Conservation (phyloP, 2,888 invertebrate species). For the Epiblema foenella region DNA sequence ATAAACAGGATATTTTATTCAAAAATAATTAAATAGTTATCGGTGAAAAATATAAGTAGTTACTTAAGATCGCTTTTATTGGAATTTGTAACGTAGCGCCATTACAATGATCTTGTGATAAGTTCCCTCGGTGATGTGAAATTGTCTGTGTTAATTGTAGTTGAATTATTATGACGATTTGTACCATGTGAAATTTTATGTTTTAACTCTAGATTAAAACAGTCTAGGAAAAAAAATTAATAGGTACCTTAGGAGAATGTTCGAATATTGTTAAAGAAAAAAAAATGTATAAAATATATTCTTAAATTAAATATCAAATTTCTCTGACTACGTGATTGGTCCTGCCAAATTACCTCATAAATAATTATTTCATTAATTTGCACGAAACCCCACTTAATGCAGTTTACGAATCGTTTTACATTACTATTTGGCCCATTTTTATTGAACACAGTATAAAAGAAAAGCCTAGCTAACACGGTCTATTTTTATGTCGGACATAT, state of each 20-base stretch:
- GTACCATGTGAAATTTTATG: background rate
- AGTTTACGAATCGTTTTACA: background rate
- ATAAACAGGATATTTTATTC: background rate
- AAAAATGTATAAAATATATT: background rate
- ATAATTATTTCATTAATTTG: too few species aligned
- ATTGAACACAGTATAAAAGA: background rate
- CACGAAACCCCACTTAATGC: too few species aligned
- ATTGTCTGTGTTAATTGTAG: slow-evolving; percentile 31
- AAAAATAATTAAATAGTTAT: too few species aligned
- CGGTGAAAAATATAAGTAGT: too few species aligned
- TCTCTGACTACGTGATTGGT: background rate
- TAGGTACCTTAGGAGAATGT: background rate
- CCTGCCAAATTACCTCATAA: background rate
- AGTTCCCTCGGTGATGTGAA: slow-evolving; percentile 15
- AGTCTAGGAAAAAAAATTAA: slow-evolving; percentile 1
- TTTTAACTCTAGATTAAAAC: background rate
- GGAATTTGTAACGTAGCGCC: background rate
- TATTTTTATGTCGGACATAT: too few species aligned
- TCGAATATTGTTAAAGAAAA: background rate
- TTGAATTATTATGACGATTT: slow-evolving; percentile 14
- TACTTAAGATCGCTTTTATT: too few species aligned
- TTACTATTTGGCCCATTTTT: background rate
- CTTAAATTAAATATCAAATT: background rate
- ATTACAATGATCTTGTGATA: slow-evolving; percentile 14
- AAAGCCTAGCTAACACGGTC: too few species aligned